A percentile compares a stretch with the other conserved stretches of the same genome.
These are phyloP conservation scores for Lineus longissimus DNA, from an alignment of 1,140 invertebrate genomes.

Conservation along the genomic window DNA sequence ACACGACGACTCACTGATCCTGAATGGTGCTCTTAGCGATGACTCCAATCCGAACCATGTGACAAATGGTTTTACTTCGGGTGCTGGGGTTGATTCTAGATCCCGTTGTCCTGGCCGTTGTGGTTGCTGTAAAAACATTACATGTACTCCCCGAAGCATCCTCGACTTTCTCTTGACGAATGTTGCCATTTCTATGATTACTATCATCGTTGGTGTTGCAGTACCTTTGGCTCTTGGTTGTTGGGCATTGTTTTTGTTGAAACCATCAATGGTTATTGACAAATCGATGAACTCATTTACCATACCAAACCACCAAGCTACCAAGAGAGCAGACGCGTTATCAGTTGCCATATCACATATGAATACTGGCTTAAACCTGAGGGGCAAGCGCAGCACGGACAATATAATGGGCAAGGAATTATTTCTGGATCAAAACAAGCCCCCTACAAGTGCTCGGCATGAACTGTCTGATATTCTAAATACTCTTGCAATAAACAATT, in stretches of 20 bases:
- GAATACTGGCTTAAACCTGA: not conserved
- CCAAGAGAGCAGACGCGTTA: constrained; percentile 30
- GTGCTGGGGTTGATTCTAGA: too few species aligned
- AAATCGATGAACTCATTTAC: constrained; percentile 41
- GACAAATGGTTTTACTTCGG: too few species aligned
- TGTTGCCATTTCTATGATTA: not conserved
- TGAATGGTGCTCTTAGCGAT: too few species aligned
- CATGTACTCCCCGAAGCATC: too few species aligned
- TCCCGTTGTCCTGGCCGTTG: too few species aligned
- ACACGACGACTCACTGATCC: too few species aligned
- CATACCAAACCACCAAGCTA: constrained; percentile 42
- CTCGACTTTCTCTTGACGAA: not conserved
- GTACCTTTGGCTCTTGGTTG: constrained; percentile 27
- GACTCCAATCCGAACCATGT: too few species aligned
- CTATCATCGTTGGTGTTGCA: not conserved
- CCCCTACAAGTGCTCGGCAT: not conserved
- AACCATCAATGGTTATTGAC: constrained; percentile 35
- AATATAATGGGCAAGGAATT: not conserved
- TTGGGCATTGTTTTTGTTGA: constrained; percentile 26
- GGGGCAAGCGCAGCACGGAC: not conserved
- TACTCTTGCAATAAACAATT: not conserved
- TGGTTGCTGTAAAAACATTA: too few species aligned
- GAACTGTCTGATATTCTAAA: not conserved
- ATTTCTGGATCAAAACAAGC: constrained; percentile 8
- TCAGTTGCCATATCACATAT: constrained; percentile 26